Evolutionary conservation across 2,113 vertebrate species (phyloP).

Genomic region (Ctenomys sociabilis): DNA sequence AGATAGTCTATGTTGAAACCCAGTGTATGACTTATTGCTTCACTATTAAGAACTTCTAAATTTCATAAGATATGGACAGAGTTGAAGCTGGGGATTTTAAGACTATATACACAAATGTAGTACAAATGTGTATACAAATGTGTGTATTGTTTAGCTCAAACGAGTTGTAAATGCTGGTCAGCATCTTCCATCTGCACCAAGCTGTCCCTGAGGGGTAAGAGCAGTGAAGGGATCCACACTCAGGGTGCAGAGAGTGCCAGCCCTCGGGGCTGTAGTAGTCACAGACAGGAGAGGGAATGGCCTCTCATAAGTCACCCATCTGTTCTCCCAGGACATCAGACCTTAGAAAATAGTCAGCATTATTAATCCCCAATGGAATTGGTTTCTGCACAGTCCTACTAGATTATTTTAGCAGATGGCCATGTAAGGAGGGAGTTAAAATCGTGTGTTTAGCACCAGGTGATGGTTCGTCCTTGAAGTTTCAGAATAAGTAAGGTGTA

Average conservation of each 20-base stretch:
- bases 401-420: constrained; percentile 84
- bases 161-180: neutral
- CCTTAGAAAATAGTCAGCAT: constrained; percentile 78
- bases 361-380: constrained; percentile 85
- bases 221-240: neutral
- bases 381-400: constrained; percentile 78
- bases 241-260: neutral
- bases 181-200: neutral
- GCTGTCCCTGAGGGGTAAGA: neutral
- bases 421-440: constrained; percentile 83
- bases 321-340: constrained; percentile 45
- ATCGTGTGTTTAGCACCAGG: constrained; percentile 83
- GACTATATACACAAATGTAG: neutral
- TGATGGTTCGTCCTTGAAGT: constrained; percentile 69
- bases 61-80: neutral
- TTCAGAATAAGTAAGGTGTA: constrained; percentile 67
- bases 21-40: neutral
- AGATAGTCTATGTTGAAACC: neutral
- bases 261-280: neutral
- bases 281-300: constrained; percentile 70
- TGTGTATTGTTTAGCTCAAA: neutral
- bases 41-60: neutral
- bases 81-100: neutral
- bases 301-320: constrained; percentile 63
- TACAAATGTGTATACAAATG: neutral